Base-by-base conservation (phyloP, 2,797 vertebrate genomes). In the Peromyscus nudipes region DNA sequence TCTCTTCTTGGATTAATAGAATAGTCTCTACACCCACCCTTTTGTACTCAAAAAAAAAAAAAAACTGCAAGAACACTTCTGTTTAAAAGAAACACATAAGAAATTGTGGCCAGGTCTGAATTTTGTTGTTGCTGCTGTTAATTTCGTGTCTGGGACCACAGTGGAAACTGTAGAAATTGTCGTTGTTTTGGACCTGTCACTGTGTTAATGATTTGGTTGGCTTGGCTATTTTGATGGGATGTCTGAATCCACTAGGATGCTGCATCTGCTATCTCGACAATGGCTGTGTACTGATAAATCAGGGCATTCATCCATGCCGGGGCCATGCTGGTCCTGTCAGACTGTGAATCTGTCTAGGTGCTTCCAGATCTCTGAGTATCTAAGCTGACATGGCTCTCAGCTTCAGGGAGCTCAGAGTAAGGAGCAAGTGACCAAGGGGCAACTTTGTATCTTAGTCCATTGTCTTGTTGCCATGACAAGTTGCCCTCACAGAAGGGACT, bases 211-310 rank as follows among this genome's bases (percentile, higher is more conserved):
- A 57, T 25, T 1, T 16, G 52, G 37, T 64, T 9, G 0, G 17
- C 2, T 64, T 10, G 23, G 34, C 55, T 81, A 73, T 73, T 84
- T 84, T 84, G 71, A 25, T 43, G 12, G 29, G n/a, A 17, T 40
- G 25, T 77, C 64, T 46, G 52, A 64, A 40, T 57, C 29, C 3
- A 19, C 25, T n/a, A 69, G 17, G 23, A 23, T 31, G 16, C 27
- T 5, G 11, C 46, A 5, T 27, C 17, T 75, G 8, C 23, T 27
- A 2, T n/a, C 79, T 64, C 83, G 67, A 76, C 55, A 43, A n/a
- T 2, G 37, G 13, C 25, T 10, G 0, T 4, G 0, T 23, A 43
- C 14, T 64, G n/a, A 5, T 6, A 5, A 1, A 21, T 14, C 3
- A 6, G 67, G 67, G 2, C 2, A 4, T 25, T 84, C 34, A 57